Evolutionary conservation across 2,797 vertebrate species (phyloP).

Genomic region (Megalops cyprinoides): DNA sequence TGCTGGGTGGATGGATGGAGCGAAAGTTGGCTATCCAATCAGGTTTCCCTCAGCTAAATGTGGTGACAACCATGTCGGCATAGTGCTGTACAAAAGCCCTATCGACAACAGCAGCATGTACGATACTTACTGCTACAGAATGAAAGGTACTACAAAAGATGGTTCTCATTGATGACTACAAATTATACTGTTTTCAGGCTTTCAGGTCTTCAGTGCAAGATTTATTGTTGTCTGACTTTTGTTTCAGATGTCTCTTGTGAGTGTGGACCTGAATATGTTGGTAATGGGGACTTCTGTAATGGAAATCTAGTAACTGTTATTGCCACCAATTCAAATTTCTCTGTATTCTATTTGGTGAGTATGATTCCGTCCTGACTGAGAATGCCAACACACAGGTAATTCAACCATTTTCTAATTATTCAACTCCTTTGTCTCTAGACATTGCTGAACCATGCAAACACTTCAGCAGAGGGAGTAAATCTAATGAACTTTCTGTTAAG

Average conservation of each 20-base stretch:
- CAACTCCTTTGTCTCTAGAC: conserved; percentile 64
- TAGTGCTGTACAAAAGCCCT: conserved; percentile 81
- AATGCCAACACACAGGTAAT: not conserved
- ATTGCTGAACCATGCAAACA: conserved; percentile 79
- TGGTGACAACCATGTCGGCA: conserved; percentile 80
- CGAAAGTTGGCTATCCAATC: conserved; percentile 84
- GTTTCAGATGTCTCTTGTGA: conserved; percentile 81
- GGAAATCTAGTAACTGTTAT: conserved; percentile 84
- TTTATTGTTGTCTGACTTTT: not conserved
- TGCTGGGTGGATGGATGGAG: conserved; percentile 87
- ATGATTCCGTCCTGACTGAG: not conserved
- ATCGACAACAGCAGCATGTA: conserved; percentile 77
- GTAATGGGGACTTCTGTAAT: conserved; percentile 84
- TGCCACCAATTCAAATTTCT: conserved; percentile 78
- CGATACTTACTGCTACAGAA: conserved; percentile 90
- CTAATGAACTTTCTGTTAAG: conserved; percentile 81
- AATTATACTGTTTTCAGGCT: not conserved
- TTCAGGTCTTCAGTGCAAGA: not conserved
- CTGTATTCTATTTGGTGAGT: conserved; percentile 87
- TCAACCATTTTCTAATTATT: not conserved
- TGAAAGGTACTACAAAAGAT: conserved; percentile 73
- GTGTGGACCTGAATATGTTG: conserved; percentile 81
- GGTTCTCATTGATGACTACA: not conserved
- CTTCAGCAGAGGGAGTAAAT: conserved; percentile 72
- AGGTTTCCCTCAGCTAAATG: conserved; percentile 81